Evolutionary conservation across 2,888 invertebrate species (phyloP).

Genomic region (Tinea semifulvella): DNA sequence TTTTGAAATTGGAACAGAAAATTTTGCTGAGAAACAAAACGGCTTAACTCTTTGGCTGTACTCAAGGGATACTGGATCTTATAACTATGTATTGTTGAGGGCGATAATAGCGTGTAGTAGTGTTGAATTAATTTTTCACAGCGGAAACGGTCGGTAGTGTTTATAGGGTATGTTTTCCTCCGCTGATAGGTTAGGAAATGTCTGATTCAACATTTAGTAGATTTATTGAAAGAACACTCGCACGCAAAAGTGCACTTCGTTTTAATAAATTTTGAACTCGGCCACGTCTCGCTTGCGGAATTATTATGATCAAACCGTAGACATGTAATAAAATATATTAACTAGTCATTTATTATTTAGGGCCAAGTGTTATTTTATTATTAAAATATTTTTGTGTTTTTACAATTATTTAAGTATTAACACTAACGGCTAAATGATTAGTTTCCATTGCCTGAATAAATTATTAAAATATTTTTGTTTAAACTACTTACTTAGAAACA

Average conservation of each 20-base stretch:
- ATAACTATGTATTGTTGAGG: background rate
- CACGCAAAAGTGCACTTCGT: slow-evolving; percentile 27
- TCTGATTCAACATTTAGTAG: slow-evolving; percentile 22
- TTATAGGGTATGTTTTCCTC: slow-evolving; percentile 35
- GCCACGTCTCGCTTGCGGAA: background rate
- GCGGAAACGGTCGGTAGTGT: slow-evolving; percentile 48
- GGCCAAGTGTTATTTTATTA: no score
- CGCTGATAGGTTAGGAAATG: slow-evolving; percentile 28
- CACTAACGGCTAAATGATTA: no score
- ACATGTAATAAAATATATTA: background rate
- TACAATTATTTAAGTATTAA: no score
- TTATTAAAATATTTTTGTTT: no score
- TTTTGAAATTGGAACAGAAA: slow-evolving; percentile 8
- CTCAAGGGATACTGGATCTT: no score
- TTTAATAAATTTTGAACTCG: slow-evolving; percentile 2
- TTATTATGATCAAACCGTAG: background rate
- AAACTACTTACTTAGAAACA: no score
- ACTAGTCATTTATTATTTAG: background rate
- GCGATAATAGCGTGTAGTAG: background rate
- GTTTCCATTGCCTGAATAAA: no score
- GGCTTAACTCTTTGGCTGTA: background rate
- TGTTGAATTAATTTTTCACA: slow-evolving; percentile 10
- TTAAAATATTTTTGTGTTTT: no score
- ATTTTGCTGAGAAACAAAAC: background rate
- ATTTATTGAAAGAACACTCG: slow-evolving; percentile 25